Percentiles rank a stretch among this genome's conserved stretches.
phyloP scores from a whole-genome alignment of 2,797 vertebrate genomes.

The Cygnus olor region DNA sequence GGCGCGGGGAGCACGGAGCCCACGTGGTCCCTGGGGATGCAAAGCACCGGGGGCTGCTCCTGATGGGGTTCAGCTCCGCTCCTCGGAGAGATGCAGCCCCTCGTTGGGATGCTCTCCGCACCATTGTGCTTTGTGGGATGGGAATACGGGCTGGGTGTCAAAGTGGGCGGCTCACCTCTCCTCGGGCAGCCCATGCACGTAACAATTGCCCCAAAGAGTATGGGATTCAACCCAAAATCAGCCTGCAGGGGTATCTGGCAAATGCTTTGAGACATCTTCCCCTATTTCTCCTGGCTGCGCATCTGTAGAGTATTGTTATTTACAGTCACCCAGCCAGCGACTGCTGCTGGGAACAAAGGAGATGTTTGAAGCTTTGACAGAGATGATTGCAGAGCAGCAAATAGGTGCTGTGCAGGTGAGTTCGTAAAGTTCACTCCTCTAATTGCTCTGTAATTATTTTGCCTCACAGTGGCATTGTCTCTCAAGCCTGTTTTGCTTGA shows the following conservation, averaged over 20 bases:
- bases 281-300: not conserved
- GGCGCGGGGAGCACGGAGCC: too few relatives aligned
- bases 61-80: not conserved
- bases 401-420: constrained; percentile 44
- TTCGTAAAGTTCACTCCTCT: constrained; percentile 15
- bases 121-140: too few relatives aligned
- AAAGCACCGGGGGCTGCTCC: not conserved
- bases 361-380: constrained; percentile 1
- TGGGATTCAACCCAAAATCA: not conserved
- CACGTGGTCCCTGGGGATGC: too few relatives aligned
- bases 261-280: not conserved
- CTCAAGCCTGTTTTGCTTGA: not conserved
- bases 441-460: constrained; percentile 35
- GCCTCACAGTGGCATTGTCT: constrained; percentile 1
- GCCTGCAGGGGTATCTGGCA: not conserved
- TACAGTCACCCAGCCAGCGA: not conserved
- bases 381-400: not conserved
- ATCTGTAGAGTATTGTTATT: not conserved
- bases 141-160: not conserved
- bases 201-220: rapidly evolving
- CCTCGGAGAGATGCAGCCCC: rapidly evolving
- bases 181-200: rapidly evolving
- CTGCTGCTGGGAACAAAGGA: not conserved
- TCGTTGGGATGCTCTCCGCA: not conserved
- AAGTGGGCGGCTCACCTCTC: rapidly evolving